Base-by-base conservation (phyloP, 2,113 vertebrate genomes). In the Cacatua alba region DNA sequence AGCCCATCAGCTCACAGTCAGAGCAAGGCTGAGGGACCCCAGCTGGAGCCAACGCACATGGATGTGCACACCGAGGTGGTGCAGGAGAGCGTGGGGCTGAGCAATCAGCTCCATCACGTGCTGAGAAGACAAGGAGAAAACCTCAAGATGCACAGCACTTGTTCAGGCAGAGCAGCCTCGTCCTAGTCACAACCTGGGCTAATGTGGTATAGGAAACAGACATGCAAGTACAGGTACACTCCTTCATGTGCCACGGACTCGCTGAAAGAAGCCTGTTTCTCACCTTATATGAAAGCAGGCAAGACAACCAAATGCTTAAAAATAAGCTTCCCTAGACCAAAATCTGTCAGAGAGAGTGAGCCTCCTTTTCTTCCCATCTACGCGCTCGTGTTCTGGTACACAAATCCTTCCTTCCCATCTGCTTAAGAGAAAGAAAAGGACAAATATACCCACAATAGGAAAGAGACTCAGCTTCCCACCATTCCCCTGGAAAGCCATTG, bases 181-280 rank as follows among this genome's bases (percentile, higher is more conserved):
- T 2, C 19, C 1, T 1, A 25, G 37, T 24, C 10, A 24, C 60
- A 2, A 1, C n/a, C 74, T 7, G 1, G 80, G 71, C 83, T 88
- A 26, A 9, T 2, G 3, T 2, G 3, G 6, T 2, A 26, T 0
- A 37, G 69, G n/a, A 70, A 55, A 11, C 23, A 2, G 25, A 0
- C 0, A 23, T 3, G 53, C 44, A 3, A 0, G 6, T 55, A 11
- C 6, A 71, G 3, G 0, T 0, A 7, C 60, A 0, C 70, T 75
- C 49, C 72, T 39, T n/a, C 11, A 2, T 7, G 9, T 2, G 51
- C 74, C 62, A 48, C 83, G 18, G 65, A 0, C 81, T 17, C 46
- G 0, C 68, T 33, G 60, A 19, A 29, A 62, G 48, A 74, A 70
- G 52, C 74, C 74, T 20, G 2, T 14, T 33, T 39, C 2, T 2